These are phyloP conservation scores for Drepana arcuata DNA, from an alignment of 1,140 invertebrate genomes.

Conservation along the genomic window DNA sequence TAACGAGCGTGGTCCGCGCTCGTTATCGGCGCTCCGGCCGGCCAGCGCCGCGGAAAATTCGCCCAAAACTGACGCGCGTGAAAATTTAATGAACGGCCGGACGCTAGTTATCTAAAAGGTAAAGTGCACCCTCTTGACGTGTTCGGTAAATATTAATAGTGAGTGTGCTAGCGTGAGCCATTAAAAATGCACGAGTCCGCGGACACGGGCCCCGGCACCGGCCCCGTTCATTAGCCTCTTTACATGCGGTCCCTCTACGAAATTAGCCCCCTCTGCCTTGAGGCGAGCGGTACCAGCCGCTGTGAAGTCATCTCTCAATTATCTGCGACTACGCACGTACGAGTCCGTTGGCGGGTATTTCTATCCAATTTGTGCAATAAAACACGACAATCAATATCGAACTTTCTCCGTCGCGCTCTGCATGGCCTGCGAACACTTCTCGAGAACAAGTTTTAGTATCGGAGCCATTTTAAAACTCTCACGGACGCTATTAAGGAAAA, in stretches of 20 bases:
- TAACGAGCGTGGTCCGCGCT: conserved; percentile 51
- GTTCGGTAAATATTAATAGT: conserved; percentile 71
- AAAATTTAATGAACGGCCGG: conserved; percentile 72
- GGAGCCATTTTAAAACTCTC: conserved; percentile 66
- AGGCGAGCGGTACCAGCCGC: conserved; percentile 3
- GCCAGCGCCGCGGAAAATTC: conserved; percentile 69
- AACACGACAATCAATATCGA: conserved; percentile 57
- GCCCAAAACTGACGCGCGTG: conserved; percentile 70
- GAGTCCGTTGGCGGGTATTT: conserved; percentile 31
- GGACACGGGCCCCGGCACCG: conserved; percentile 33
- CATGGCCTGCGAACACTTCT: conserved; percentile 48
- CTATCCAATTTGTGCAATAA: conserved; percentile 59
- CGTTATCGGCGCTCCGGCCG: conserved; percentile 53
- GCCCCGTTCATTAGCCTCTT: conserved; percentile 54
- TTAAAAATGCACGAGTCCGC: conserved; percentile 68
- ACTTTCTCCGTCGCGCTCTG: conserved; percentile 41
- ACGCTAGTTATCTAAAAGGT: conserved; percentile 72
- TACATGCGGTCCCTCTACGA: conserved; percentile 33
- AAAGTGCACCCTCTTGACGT: conserved; percentile 72
- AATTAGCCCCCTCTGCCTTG: conserved; percentile 21
- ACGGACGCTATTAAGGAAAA: conserved; percentile 65
- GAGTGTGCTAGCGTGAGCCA: conserved; percentile 64
- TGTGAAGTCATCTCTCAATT: conserved; percentile 8
- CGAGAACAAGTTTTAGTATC: conserved; percentile 58
- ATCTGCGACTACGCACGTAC: background rate